A percentile compares a stretch with the other conserved stretches of the same genome.
phyloP scores from a whole-genome alignment of 2,113 vertebrate species.

The Ochotona princeps region DNA sequence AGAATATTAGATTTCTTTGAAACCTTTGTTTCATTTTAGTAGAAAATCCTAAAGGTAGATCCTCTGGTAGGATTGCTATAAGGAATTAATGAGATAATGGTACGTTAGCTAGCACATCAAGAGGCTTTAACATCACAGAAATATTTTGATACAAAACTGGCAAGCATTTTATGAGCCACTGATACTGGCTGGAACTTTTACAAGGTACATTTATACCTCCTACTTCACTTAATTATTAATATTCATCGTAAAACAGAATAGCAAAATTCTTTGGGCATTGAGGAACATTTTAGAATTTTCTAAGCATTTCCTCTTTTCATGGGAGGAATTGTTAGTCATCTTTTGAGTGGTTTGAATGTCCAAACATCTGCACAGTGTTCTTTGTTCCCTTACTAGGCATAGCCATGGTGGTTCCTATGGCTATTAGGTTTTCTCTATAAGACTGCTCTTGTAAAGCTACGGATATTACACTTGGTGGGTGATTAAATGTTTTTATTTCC shows the following conservation, averaged over 20 bases:
- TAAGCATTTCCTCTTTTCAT: background rate
- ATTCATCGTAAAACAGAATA: background rate
- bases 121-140: background rate
- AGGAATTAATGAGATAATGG: background rate
- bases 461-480: background rate
- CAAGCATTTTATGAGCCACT: background rate
- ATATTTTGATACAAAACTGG: conserved; percentile 24
- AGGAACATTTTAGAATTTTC: background rate
- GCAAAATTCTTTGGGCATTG: background rate
- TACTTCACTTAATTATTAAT: background rate
- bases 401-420: background rate
- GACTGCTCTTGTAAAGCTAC: background rate
- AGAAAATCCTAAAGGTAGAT: background rate
- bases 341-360: background rate
- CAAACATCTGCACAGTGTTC: background rate
- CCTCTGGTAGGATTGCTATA: background rate
- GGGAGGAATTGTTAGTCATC: background rate
- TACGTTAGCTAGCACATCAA: background rate
- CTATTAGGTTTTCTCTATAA: background rate
- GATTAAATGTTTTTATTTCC: background rate
- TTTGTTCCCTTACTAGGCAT: background rate
- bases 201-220: background rate
- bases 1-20: background rate
- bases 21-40: background rate
- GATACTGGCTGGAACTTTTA: background rate